phyloP scores from a whole-genome alignment of 2,113 vertebrate genomes.

The Erythrocercus mccallii region DNA sequence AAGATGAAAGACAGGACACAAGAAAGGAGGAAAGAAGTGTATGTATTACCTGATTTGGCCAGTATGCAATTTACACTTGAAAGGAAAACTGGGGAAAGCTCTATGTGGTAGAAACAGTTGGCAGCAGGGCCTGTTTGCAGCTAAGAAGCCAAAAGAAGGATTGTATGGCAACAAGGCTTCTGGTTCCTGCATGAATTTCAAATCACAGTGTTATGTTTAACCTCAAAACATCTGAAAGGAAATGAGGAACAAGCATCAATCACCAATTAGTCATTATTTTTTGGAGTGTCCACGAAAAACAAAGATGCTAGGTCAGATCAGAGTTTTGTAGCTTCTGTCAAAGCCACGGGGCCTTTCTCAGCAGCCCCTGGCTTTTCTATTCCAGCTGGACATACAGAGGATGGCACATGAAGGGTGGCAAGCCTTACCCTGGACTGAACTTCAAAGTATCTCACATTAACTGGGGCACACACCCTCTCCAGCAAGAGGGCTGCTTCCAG shows the following conservation, averaged over 20 bases:
- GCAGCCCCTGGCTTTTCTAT: not conserved
- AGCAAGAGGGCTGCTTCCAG: not conserved
- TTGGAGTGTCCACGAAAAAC: not conserved
- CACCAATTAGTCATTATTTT: not conserved
- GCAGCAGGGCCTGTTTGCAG: constrained; percentile 48
- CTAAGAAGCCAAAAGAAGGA: constrained; percentile 42
- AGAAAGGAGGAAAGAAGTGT: not conserved
- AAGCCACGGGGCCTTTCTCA: not conserved
- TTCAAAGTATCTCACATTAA: not conserved
- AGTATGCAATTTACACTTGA: constrained; percentile 24
- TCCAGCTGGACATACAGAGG: not conserved
- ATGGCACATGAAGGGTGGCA: not conserved
- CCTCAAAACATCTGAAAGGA: constrained; percentile 24
- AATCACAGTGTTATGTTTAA: constrained; percentile 13
- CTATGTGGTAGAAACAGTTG: constrained; percentile 13
- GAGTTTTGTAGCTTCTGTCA: not conserved
- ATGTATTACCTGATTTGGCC: constrained; percentile 13
- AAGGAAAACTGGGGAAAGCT: constrained; percentile 35
- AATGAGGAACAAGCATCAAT: not conserved
- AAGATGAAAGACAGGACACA: not conserved
- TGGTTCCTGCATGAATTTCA: constrained; percentile 19
- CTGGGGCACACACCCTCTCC: not conserved
- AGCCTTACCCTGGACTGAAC: not conserved
- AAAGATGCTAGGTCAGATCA: not conserved
- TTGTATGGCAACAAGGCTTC: constrained; percentile 44